Evolutionary conservation across 2,113 vertebrate genomes (phyloP).

Genomic region (Pelobates fuscus): DNA sequence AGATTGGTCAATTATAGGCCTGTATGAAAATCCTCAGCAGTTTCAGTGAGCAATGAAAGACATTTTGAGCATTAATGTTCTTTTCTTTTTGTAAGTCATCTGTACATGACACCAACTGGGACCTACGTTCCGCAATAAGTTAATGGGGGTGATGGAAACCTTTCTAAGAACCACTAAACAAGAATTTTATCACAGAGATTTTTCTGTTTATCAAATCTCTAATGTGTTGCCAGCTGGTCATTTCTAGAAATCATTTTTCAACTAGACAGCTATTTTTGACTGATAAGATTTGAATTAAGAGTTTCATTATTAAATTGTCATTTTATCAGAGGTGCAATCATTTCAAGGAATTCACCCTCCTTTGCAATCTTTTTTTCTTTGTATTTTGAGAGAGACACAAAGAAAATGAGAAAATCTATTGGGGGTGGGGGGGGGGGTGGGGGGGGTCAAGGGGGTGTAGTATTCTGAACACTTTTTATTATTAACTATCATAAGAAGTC

Average conservation of each 20-base stretch:
- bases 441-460: no score
- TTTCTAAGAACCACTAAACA: neutral
- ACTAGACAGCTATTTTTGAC: neutral
- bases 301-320: constrained; percentile 30
- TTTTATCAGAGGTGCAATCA: constrained; percentile 31
- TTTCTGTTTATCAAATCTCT: neutral
- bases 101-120: neutral
- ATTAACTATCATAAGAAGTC: no score
- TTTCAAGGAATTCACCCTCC: constrained; percentile 20
- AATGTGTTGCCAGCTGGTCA: constrained; percentile 6
- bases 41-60: neutral
- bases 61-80: neutral
- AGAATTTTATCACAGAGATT: constrained; percentile 3
- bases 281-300: constrained; percentile 43
- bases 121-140: neutral
- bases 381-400: neutral
- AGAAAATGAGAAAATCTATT: neutral
- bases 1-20: neutral
- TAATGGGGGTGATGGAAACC: constrained; percentile 1
- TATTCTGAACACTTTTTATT: no score
- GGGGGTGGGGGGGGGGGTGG: no score
- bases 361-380: constrained; percentile 1
- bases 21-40: neutral
- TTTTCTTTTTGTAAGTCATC: neutral
- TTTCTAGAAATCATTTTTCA: constrained; percentile 29